phyloP scores from a whole-genome alignment of 2,797 vertebrate genomes.

The Cichlasoma orientale region DNA sequence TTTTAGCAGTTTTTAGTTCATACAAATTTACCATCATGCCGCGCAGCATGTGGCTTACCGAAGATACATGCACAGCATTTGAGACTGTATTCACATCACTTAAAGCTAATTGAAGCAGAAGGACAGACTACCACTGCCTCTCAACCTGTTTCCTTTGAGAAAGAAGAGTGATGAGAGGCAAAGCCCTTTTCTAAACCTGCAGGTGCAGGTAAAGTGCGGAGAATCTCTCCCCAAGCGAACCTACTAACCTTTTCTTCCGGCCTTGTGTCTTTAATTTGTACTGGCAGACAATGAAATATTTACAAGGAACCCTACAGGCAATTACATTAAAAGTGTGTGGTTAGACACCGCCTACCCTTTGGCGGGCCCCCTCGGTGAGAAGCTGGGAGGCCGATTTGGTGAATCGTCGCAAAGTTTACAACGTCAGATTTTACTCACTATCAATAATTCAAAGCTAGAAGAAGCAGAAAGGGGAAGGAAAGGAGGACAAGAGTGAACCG shows the following conservation, averaged over 20 bases:
- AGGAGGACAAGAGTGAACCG: constrained; percentile 41
- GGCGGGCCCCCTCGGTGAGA: constrained; percentile 83
- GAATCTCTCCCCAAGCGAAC: constrained; percentile 57
- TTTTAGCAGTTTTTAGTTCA: too few species aligned
- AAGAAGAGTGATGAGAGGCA: neutral
- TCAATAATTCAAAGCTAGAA: constrained; percentile 87
- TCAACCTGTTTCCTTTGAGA: neutral
- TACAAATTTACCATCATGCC: neutral
- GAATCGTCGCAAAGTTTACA: constrained; percentile 91
- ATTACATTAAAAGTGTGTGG: constrained; percentile 93
- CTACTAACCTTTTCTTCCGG: constrained; percentile 62
- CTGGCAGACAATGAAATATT: constrained; percentile 95
- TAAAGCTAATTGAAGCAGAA: constrained; percentile 31
- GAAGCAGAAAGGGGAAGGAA: constrained; percentile 39
- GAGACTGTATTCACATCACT: constrained; percentile 10
- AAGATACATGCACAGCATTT: neutral
- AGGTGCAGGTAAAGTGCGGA: constrained; percentile 54
- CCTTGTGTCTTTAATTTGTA: constrained; percentile 86
- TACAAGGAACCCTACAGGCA: constrained; percentile 90
- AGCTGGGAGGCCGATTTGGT: constrained; percentile 83
- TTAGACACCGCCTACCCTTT: constrained; percentile 89
- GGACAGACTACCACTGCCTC: neutral
- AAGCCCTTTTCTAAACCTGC: constrained; percentile 42
- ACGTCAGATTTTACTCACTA: constrained; percentile 90
- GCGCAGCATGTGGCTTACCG: neutral